Percentiles rank a stretch among this genome's conserved stretches.
Evolutionary conservation across 1,140 invertebrate species (phyloP).

Genomic region (Cydia strobilella): DNA sequence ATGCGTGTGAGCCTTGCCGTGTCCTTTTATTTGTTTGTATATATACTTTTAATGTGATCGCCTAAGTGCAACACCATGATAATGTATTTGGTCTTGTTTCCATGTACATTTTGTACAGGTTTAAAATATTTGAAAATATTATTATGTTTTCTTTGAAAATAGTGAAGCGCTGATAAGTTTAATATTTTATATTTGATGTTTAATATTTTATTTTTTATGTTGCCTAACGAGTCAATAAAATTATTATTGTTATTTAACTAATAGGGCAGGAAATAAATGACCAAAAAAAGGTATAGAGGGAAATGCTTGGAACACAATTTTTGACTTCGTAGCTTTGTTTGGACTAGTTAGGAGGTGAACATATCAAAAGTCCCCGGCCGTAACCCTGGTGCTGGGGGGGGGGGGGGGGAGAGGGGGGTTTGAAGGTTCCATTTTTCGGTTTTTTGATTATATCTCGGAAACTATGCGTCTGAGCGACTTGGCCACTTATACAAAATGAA

Average conservation of each 20-base stretch:
- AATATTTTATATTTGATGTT: neutral
- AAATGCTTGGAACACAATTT: too few species aligned
- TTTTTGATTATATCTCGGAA: too few species aligned
- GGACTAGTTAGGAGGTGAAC: too few species aligned
- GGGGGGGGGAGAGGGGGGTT: too few species aligned
- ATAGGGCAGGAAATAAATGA: too few species aligned
- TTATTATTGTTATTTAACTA: neutral
- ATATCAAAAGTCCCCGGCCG: too few species aligned
- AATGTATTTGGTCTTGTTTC: neutral
- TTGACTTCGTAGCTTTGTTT: too few species aligned
- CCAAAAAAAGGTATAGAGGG: too few species aligned
- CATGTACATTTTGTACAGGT: constrained; percentile 3
- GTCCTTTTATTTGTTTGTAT: neutral
- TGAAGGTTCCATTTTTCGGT: too few species aligned
- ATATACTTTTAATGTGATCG: neutral
- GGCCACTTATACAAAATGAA: too few species aligned
- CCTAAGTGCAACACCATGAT: neutral
- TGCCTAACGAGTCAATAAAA: neutral
- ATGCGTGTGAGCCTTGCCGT: neutral
- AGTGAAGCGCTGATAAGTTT: neutral
- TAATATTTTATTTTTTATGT: neutral
- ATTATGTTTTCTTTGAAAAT: neutral
- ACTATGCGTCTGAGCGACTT: too few species aligned
- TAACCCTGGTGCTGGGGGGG: too few species aligned
- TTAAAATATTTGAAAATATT: neutral